These are phyloP conservation scores for Paramuricea clavata DNA, from an alignment of 92 coral and sea anemone genomes.

Conservation along the genomic window DNA sequence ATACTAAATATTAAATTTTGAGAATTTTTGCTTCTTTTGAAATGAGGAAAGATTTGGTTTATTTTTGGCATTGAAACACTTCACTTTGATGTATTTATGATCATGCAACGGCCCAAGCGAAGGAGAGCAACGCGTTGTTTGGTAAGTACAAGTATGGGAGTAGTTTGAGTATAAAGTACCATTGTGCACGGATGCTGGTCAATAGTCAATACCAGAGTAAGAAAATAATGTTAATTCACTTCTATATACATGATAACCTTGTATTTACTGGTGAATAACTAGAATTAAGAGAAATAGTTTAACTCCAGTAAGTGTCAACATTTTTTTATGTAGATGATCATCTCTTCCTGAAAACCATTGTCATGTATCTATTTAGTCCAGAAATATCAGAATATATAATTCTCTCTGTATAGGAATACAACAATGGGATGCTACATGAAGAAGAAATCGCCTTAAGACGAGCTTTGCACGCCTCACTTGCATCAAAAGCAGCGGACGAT, in stretches of 20 bases:
- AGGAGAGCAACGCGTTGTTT: conserved; percentile 83
- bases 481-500: conserved; percentile 63
- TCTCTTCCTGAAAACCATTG: too few species aligned
- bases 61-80: neutral
- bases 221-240: too few species aligned
- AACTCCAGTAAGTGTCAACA: too few species aligned
- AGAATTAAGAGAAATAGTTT: neutral
- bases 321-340: too few species aligned
- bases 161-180: too few species aligned
- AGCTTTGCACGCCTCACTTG: conserved; percentile 95
- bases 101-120: conserved; percentile 93
- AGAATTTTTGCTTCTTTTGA: neutral
- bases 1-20: neutral
- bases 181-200: too few species aligned
- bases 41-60: neutral
- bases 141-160: conserved; percentile 71
- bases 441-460: conserved; percentile 91
- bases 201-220: neutral
- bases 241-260: too few species aligned
- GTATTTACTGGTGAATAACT: too few species aligned
- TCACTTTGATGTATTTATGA: conserved; percentile 15
- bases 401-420: conserved; percentile 78
- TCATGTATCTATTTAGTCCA: too few species aligned
- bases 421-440: conserved; percentile 90
- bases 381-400: too few species aligned